Conservation (phyloP, 2,888 invertebrate species). For the Notodonta ziczac region DNA sequence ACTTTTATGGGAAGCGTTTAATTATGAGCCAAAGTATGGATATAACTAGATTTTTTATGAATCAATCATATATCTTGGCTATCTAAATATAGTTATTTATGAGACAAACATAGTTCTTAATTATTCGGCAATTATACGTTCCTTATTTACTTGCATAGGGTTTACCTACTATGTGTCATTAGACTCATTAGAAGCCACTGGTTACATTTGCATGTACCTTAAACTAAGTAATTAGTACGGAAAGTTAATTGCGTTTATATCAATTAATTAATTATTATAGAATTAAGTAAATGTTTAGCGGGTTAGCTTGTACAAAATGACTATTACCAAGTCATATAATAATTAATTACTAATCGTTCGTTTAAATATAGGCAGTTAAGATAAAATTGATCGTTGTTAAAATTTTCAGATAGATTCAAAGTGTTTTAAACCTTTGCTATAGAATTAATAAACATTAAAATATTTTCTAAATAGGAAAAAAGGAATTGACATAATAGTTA, state of each 20-base stretch:
- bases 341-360: constrained; percentile 6
- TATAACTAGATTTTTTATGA: too few relatives aligned
- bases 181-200: not conserved
- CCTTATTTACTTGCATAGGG: too few relatives aligned
- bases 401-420: too few relatives aligned
- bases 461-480: too few relatives aligned
- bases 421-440: too few relatives aligned
- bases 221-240: not conserved
- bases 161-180: constrained; percentile 5
- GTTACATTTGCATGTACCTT: not conserved
- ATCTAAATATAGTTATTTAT: not conserved
- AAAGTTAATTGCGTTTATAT: constrained; percentile 19
- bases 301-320: constrained; percentile 14
- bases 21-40: too few relatives aligned
- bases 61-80: too few relatives aligned
- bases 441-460: too few relatives aligned
- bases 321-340: not conserved
- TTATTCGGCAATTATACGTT: not conserved
- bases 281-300: not conserved
- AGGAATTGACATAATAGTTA: not conserved
- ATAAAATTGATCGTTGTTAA: constrained; percentile 26
- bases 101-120: not conserved
- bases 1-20: too few relatives aligned
- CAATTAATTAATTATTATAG: not conserved
- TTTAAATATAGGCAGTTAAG: constrained; percentile 8